Conservation (phyloP, 2,113 vertebrate genomes). For the Crotalus tigris region DNA sequence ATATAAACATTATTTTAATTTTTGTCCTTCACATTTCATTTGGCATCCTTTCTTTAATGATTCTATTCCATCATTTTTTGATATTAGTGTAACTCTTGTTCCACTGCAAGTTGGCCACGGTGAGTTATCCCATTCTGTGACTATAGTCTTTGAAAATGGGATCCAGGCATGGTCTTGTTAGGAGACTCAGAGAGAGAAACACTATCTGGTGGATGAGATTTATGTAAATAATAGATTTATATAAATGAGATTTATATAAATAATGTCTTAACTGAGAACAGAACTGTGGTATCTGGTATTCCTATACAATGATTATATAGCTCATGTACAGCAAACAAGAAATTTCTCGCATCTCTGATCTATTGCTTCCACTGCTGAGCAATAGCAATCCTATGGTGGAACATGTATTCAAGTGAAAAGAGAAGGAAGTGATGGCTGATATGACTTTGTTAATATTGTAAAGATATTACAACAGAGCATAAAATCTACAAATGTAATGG, state of each 20-base stretch:
- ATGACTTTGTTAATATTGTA: background rate
- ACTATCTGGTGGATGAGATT: background rate
- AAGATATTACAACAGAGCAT: conserved; percentile 12
- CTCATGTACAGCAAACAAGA: background rate
- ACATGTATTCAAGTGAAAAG: conserved; percentile 12
- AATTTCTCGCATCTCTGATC: background rate
- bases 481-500: background rate
- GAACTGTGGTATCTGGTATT: background rate
- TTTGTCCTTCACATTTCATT: too few species aligned
- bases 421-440: background rate
- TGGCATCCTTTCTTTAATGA: too few species aligned
- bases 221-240: background rate
- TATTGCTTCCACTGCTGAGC: background rate
- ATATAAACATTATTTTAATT: background rate
- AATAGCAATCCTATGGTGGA: background rate
- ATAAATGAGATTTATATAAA: background rate
- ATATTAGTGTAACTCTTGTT: too few species aligned
- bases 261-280: background rate
- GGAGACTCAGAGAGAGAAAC: background rate
- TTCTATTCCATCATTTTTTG: too few species aligned
- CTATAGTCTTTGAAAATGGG: background rate
- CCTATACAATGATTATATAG: background rate
- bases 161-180: background rate
- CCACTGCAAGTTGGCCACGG: background rate
- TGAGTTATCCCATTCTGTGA: background rate